Conservation (phyloP, 1,140 invertebrate species). For the Bombus sibiricus region DNA sequence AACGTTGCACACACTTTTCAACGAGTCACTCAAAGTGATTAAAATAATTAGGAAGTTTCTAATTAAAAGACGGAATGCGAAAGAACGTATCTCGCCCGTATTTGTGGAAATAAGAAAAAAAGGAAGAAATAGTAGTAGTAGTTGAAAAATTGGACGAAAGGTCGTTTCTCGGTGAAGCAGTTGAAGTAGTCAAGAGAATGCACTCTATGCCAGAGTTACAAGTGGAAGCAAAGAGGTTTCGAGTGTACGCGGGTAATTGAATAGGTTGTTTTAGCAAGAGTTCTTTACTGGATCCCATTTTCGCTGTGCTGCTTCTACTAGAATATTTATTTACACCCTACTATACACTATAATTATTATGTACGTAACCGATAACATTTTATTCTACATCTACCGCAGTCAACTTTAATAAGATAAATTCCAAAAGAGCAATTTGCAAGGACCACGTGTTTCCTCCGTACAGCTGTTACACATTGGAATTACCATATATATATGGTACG, state of each 20-base stretch:
- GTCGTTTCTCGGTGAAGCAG: constrained; percentile 48
- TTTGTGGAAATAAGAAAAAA: not conserved
- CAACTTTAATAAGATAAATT: not conserved
- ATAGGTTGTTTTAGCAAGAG: constrained; percentile 47
- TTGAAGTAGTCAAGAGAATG: constrained; percentile 36
- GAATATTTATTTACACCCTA: constrained; percentile 29
- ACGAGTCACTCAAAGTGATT: no score
- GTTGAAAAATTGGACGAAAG: constrained; percentile 42
- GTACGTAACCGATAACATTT: no score
- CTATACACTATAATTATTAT: no score
- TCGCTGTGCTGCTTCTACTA: not conserved
- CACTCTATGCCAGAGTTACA: constrained; percentile 44
- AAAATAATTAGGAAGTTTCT: not conserved
- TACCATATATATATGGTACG: not conserved
- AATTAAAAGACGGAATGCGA: not conserved
- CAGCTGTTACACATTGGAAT: not conserved
- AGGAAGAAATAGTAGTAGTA: not conserved
- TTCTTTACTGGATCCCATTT: constrained; percentile 20
- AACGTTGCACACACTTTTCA: no score
- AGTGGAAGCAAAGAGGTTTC: constrained; percentile 50
- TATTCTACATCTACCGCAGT: not conserved
- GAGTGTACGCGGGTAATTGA: constrained; percentile 54
- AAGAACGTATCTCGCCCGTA: not conserved
- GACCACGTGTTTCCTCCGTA: not conserved
- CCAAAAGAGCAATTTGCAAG: not conserved